These are phyloP conservation scores for Agriopis marginaria DNA, from an alignment of 2,888 invertebrate species.

Conservation along the genomic window DNA sequence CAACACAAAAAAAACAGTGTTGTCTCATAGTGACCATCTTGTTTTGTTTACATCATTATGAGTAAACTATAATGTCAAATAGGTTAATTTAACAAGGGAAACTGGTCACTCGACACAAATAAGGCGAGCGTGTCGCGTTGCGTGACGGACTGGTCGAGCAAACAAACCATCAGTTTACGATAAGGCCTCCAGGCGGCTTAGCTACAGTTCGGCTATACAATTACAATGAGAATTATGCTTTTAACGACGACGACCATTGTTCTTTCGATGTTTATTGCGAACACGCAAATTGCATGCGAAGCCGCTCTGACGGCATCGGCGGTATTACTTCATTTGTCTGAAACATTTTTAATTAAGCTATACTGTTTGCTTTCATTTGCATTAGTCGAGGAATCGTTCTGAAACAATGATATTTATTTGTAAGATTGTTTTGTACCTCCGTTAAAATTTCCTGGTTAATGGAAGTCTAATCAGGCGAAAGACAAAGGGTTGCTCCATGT, in stretches of 20 bases:
- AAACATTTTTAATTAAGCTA: slow-evolving; percentile 38
- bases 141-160: slow-evolving; percentile 59
- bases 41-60: slow-evolving; percentile 10
- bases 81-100: slow-evolving; percentile 34
- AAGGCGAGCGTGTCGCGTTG: slow-evolving; percentile 51
- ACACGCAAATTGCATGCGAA: slow-evolving; percentile 56
- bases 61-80: slow-evolving; percentile 30
- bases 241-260: slow-evolving; percentile 62
- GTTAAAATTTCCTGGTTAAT: slow-evolving; percentile 17
- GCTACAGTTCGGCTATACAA: slow-evolving; percentile 49
- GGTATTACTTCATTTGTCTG: slow-evolving; percentile 40
- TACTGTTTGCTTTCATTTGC: slow-evolving; percentile 22
- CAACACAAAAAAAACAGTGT: too few species aligned
- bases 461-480: slow-evolving; percentile 38
- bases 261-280: slow-evolving; percentile 58
- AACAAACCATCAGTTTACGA: slow-evolving; percentile 63
- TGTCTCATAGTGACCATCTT: not conserved
- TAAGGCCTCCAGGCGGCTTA: slow-evolving; percentile 49
- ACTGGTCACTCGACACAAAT: slow-evolving; percentile 53
- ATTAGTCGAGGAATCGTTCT: not conserved
- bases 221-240: slow-evolving; percentile 63
- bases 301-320: slow-evolving; percentile 44
- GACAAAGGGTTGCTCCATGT: slow-evolving; percentile 29
- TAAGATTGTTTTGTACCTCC: slow-evolving; percentile 13
- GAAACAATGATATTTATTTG: slow-evolving; percentile 20